Base-by-base conservation (phyloP, 2,113 vertebrate species). In the Puma concolor region DNA sequence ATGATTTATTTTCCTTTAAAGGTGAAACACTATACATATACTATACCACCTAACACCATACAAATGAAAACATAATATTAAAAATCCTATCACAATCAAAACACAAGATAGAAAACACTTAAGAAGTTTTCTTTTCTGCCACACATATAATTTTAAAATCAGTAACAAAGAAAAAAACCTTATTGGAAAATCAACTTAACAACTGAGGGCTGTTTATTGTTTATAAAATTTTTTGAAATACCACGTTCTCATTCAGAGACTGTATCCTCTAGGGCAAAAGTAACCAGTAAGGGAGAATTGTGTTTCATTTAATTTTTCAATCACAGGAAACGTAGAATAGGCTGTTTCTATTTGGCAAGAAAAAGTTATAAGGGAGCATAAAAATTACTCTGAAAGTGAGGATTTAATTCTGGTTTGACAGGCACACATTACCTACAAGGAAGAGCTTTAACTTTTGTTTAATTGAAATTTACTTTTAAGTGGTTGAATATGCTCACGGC, bases 331-430 rank as follows among this genome's bases (percentile, higher is more conserved):
- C 33, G 88, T 4, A 79, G 50, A 44, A 64, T 2, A 81, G 17
- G 25, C 2, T 41, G 69, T 31, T 82, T 36, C 57, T n/a, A 64
- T 29, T 52, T 85, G 76, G 11, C 54, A 63, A 74, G 36, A 14
- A 25, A 64, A 95, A 48, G 71, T 88, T 77, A 74, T 0, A 57
- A 5, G 4, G 52, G 66, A 84, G 19, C 50, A 85, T 80, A 95
- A 77, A 92, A 54, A 0, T 44, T 10, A 93, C 84, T 97, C 80
- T 29, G 89, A 92, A 57, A 80, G 12, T 25, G 63, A 97, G 63
- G 64, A 76, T 83, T 92, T 29, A 95, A 96, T 97, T 98, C 81
- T 98, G n/a, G 17, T 90, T 92, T 97, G 50, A 29, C 29, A 92
- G 95, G 25, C 33, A 12, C 31, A 21, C 2, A 50, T 64, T 38